Evolutionary conservation across 2,797 vertebrate genomes (phyloP), one percentile per base, ranked within the genome.

Genomic region (Myiotriccus ornatus): DNA sequence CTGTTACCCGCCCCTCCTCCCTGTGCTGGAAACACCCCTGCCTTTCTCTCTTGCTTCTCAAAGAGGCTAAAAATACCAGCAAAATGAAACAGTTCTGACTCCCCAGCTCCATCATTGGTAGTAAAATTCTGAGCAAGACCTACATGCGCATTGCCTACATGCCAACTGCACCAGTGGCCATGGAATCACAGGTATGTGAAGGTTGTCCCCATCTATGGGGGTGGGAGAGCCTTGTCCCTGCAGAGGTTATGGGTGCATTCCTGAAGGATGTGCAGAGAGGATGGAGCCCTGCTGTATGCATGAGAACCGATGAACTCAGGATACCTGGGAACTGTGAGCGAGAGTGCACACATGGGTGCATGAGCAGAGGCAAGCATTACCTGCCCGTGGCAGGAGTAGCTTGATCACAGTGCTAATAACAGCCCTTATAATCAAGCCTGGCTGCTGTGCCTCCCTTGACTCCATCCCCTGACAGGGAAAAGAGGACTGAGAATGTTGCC

Each of bases 141-240:
- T 15, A 44, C 25, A 7, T 0, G 9, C 16, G 7, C 21, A n/a
- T 86, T n/a, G n/a, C n/a, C n/a, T n/a, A n/a, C n/a, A n/a, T n/a
- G n/a, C 47, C 69, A 86, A 8, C 3, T 57, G 79, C 10, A 0
- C 30, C 60, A 60, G 18, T 6, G 0, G 62, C 59, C 53, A 19
- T 0, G 0, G 46, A 3, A 0, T 30, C 5, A 0, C 27, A 52
- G 55, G 9, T 10, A 14, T 3, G 0, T 4, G 18, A 24, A 68
- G 8, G 6, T n/a, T 77, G 37, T 16, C 60, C 35, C 11, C 2
- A 1, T 22, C 13, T 5, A 2, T 1, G 10, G 30, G 43, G 34
- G 8, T 37, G 53, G 50, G n/a, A 1, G 2, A 69, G n/a, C 27
- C 9, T 34, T 12, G 30, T 2, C 2, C 7, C 39, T 43, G 35